Evolutionary conservation across 2,797 vertebrate species (phyloP).

Genomic region (Schizopygopsis pylzovi): DNA sequence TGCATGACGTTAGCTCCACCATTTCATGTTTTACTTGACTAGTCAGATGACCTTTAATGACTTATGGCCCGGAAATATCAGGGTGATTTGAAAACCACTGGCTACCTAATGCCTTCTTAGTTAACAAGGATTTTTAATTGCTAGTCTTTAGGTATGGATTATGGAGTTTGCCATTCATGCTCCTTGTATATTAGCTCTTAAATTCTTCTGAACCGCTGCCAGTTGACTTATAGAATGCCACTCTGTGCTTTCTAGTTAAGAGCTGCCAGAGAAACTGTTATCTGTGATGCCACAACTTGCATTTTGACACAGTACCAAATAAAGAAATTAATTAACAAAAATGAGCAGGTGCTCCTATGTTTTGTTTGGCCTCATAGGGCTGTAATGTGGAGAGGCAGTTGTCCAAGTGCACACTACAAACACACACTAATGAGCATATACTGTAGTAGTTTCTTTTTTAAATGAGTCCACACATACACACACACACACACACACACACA

Average conservation of each 20-base stretch:
- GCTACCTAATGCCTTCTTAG: neutral
- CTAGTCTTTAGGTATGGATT: slow-evolving; percentile 11
- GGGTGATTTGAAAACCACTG: neutral
- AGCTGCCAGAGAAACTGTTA: slow-evolving; percentile 21
- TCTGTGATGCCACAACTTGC: slow-evolving; percentile 11
- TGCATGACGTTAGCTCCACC: neutral
- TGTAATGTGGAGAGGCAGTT: slow-evolving; percentile 24
- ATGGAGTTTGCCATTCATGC: neutral
- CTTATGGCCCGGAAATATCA: slow-evolving; percentile 18
- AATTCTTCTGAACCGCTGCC: slow-evolving; percentile 19
- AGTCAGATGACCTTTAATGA: slow-evolving; percentile 12
- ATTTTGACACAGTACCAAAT: slow-evolving; percentile 27
- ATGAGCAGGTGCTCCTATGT: slow-evolving; percentile 14
- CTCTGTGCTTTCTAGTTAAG: slow-evolving; percentile 13
- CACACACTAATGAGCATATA: neutral
- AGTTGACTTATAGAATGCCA: slow-evolving; percentile 6
- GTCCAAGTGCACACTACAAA: slow-evolving; percentile 18
- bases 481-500: no score
- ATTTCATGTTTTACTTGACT: slow-evolving; percentile 16
- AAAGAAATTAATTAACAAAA: slow-evolving; percentile 25
- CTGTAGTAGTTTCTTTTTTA: neutral
- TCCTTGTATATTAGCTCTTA: neutral
- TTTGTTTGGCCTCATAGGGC: slow-evolving; percentile 1
- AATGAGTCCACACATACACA: no score
- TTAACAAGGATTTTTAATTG: neutral